These are phyloP conservation scores for Dorcus parallelipipedus DNA, from an alignment of 2,888 invertebrate species.

Conservation along the genomic window DNA sequence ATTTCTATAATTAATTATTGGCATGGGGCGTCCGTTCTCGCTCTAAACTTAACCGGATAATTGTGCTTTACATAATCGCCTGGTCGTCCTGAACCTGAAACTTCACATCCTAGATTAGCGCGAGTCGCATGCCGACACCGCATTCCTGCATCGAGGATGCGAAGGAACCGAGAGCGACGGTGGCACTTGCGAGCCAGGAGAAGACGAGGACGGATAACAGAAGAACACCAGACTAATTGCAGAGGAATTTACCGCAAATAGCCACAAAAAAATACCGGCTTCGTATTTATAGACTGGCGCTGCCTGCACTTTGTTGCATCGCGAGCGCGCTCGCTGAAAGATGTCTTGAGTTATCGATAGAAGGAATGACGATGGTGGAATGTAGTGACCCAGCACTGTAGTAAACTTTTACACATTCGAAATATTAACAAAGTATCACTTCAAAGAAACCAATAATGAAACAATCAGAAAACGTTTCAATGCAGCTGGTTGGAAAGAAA, in stretches of 20 bases:
- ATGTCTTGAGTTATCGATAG: conserved; percentile 9
- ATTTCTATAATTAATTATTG: conserved; percentile 8
- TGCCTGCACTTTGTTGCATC: conserved; percentile 5
- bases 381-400: neutral
- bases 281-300: conserved; percentile 24
- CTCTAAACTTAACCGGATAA: conserved; percentile 24
- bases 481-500: too few species aligned
- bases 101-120: conserved; percentile 26
- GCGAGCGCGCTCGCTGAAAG: conserved; percentile 9
- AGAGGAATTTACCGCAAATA: conserved; percentile 34
- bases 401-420: too few species aligned
- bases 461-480: too few species aligned
- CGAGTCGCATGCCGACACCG: conserved; percentile 23
- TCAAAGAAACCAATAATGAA: too few species aligned
- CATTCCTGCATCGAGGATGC: conserved; percentile 22
- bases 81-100: conserved; percentile 27
- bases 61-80: conserved; percentile 26
- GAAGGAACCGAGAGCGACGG: conserved; percentile 5
- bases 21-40: conserved; percentile 20
- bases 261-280: conserved; percentile 24
- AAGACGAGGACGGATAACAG: conserved; percentile 12
- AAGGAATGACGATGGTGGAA: neutral
- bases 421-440: too few species aligned
- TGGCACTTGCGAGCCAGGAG: conserved; percentile 9
- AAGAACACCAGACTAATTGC: conserved; percentile 33